Evolutionary conservation across 2,113 vertebrate genomes (phyloP).

Genomic region (Archocentrus centrarchus): DNA sequence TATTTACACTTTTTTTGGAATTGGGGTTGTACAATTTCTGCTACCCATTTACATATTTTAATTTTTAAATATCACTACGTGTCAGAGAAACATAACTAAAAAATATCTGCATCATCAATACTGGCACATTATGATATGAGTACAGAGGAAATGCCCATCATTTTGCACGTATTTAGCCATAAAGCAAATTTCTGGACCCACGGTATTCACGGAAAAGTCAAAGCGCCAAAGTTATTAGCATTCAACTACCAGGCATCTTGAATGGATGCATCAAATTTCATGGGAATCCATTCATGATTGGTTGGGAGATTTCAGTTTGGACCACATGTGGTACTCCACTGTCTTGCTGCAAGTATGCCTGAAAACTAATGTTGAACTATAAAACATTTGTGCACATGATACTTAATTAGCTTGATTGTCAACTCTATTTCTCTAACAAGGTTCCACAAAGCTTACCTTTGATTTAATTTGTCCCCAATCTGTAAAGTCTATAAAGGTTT

Average conservation of each 20-base stretch:
- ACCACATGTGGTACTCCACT: background rate
- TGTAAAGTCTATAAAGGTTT: constrained; percentile 29
- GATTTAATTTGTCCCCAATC: constrained; percentile 23
- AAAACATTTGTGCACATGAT: background rate
- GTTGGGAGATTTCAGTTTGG: background rate
- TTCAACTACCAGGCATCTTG: background rate
- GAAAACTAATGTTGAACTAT: background rate
- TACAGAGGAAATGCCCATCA: background rate
- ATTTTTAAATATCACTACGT: no score
- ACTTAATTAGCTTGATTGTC: background rate
- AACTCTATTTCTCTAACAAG: background rate
- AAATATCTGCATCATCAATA: background rate
- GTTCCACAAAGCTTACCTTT: constrained; percentile 54
- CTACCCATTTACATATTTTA: background rate
- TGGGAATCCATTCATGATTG: background rate
- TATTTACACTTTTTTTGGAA: background rate
- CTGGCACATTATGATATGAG: background rate
- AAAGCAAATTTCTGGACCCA: background rate
- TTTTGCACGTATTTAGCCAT: background rate
- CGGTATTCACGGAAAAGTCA: background rate
- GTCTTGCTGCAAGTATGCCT: background rate
- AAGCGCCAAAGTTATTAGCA: background rate
- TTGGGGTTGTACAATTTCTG: background rate
- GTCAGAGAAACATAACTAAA: background rate
- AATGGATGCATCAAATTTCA: background rate